Evolutionary conservation across 1,140 invertebrate species (phyloP).

Genomic region (Halyomorpha halys): DNA sequence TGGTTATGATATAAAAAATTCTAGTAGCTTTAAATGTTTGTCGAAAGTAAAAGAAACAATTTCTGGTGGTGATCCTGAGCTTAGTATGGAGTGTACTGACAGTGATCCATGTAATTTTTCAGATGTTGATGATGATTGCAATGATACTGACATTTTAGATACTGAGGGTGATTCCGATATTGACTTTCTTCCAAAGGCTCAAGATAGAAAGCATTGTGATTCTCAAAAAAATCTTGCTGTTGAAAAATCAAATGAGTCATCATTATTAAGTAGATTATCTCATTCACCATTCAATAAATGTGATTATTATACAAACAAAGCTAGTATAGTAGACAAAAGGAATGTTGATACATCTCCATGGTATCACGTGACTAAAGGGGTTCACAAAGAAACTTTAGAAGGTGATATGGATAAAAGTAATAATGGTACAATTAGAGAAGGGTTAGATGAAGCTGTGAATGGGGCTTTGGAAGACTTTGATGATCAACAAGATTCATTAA

Average conservation of each 20-base stretch:
- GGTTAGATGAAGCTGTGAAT: not conserved
- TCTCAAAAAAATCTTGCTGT: not conserved
- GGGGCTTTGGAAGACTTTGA: conserved; percentile 1
- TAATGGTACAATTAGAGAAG: not conserved
- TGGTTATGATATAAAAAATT: not conserved
- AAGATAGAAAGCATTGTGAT: conserved; percentile 3
- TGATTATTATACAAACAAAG: conserved; percentile 3
- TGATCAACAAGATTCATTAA: not conserved
- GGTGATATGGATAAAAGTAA: conserved; percentile 7
- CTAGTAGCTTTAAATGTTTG: not conserved
- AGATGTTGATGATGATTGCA: conserved; percentile 11
- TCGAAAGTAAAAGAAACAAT: not conserved
- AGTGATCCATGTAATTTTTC: conserved; percentile 15
- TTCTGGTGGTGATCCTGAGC: not conserved
- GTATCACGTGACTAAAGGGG: conserved; percentile 8
- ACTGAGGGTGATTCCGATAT: conserved; percentile 15
- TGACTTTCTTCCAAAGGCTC: not conserved
- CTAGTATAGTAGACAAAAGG: not conserved
- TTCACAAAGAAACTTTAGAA: conserved; percentile 2
- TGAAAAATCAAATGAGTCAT: conserved; percentile 4
- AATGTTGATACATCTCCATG: not conserved
- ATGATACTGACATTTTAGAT: conserved; percentile 1
- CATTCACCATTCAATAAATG: not conserved
- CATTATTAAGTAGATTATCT: conserved; percentile 1
- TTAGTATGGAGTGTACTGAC: conserved; percentile 5